Conservation (phyloP, 2,113 vertebrate genomes). For the Mionectes macconnelli region DNA sequence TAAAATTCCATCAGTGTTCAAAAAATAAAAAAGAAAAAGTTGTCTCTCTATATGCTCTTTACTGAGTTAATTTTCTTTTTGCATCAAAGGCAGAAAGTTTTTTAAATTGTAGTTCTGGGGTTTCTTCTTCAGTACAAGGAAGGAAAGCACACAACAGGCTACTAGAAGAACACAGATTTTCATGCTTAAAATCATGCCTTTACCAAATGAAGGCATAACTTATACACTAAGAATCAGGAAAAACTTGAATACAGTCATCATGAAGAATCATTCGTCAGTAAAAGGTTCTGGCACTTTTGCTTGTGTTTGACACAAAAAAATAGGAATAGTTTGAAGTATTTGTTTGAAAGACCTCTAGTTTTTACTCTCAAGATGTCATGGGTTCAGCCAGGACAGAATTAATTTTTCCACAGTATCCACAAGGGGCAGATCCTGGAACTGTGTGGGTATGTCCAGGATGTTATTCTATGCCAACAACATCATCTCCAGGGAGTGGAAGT, state of each 20-base stretch:
- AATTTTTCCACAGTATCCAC: not conserved
- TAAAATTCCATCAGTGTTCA: not conserved
- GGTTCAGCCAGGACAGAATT: not conserved
- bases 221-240: not conserved
- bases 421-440: not conserved
- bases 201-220: not conserved
- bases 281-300: not conserved
- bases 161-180: not conserved
- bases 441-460: not conserved
- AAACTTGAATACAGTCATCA: rapidly evolving
- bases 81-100: not conserved
- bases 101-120: not conserved
- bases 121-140: not conserved
- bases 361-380: not conserved
- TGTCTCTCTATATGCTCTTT: not conserved
- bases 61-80: not conserved
- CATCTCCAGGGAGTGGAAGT: too few species aligned
- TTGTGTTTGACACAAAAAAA: not conserved
- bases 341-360: not conserved
- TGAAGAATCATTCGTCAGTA: not conserved
- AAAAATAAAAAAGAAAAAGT: not conserved
- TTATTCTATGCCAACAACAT: not conserved
- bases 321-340: not conserved
- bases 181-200: not conserved
- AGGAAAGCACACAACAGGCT: not conserved